Evolutionary conservation across 1,140 invertebrate species (phyloP), one percentile per base, ranked within the genome.

Genomic region (Dufourea novaeangliae): DNA sequence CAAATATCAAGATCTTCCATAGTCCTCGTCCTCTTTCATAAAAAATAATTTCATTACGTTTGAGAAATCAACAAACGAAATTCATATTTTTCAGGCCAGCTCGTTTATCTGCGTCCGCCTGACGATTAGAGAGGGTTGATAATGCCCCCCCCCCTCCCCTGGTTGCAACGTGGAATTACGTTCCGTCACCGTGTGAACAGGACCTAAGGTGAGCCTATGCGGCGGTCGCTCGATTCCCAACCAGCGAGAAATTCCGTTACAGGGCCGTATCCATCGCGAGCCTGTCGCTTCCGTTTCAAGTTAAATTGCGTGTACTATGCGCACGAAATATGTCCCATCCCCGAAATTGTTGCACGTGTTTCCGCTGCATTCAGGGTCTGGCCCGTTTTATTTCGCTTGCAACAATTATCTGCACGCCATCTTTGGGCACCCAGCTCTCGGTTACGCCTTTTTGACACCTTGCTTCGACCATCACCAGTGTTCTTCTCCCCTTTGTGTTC

Each of bases 221-320:
- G 46, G 73, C 72, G 37, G 44, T 71, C 72, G 66, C 54, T 50
- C 50, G 66, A 54, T 79, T 83, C 67, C 69, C 72, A 80, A 77
- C 44, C n/a, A 39, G 17, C 41, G 61, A 75, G 61, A 70, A 84
- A 84, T 82, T 79, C 80, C 79, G 76, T 84, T 84, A 71, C 79
- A 79, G 70, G 63, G 41, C 64, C 44, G 78, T 77, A 72, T 62
- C 46, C 46, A 71, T 78, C 54, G 37, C 52, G 66, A 70, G 22
- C 4, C 34, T 12, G 44, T 56, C 63, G 71, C 64, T 81, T 82
- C 74, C 69, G 63, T 69, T 82, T 83, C 37, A 11, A 17, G n/a
- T 17, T 37, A 32, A 10, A 12, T 79, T n/a, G n/a, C n/a, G 46
- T 14, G 64, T 32, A 59, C 32, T n/a, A n/a, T n/a, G n/a, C 46